These are phyloP conservation scores for Macrosoma leucophasiata DNA, from an alignment of 2,888 invertebrate species.

Conservation along the genomic window DNA sequence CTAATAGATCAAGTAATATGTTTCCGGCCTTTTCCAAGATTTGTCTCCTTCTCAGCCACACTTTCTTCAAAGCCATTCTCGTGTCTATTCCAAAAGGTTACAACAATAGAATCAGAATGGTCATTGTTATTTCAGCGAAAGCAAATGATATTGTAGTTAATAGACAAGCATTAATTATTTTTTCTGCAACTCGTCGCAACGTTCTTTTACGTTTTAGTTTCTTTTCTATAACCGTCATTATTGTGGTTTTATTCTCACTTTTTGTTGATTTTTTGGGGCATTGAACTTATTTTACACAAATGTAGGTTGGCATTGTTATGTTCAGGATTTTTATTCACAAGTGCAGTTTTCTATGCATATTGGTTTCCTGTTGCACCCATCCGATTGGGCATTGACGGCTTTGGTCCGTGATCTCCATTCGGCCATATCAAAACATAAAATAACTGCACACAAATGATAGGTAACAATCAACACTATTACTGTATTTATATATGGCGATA, in stretches of 20 bases:
- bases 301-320: too few species aligned
- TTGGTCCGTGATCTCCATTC: slow-evolving; percentile 19
- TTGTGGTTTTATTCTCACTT: slow-evolving; percentile 14
- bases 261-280: slow-evolving; percentile 15
- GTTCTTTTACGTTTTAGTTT: slow-evolving; percentile 34
- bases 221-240: slow-evolving; percentile 40
- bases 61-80: slow-evolving; percentile 36
- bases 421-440: slow-evolving; percentile 34
- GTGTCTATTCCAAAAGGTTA: slow-evolving; percentile 26
- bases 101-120: slow-evolving; percentile 38
- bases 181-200: slow-evolving; percentile 41
- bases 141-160: slow-evolving; percentile 48
- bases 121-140: slow-evolving; percentile 47
- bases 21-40: slow-evolving; percentile 31
- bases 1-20: slow-evolving; percentile 32
- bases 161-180: slow-evolving; percentile 41
- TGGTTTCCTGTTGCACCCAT: slow-evolving; percentile 29
- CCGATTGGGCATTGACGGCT: slow-evolving; percentile 28
- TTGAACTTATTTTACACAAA: too few species aligned
- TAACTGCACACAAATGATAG: slow-evolving; percentile 40
- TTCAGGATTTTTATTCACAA: too few species aligned
- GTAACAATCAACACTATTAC: slow-evolving; percentile 36
- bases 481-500: slow-evolving; percentile 35
- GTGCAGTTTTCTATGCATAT: slow-evolving; percentile 41
- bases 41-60: slow-evolving; percentile 37